A percentile compares a stretch with the other conserved stretches of the same genome.
Conservation (phyloP, 2,888 invertebrate genomes). For the Eupithecia tripunctaria region DNA sequence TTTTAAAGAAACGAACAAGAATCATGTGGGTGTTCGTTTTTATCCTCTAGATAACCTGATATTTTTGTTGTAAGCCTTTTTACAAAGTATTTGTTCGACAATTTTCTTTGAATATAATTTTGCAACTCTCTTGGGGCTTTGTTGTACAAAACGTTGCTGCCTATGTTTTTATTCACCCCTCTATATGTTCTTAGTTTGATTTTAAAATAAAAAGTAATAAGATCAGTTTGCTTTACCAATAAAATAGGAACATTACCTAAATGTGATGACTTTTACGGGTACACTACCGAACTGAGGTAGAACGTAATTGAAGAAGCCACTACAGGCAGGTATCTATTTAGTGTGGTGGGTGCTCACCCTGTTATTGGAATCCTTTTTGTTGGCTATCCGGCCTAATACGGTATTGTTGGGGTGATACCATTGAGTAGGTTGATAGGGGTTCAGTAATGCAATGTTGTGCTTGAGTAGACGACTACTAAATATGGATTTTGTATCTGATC, state of each 20-base stretch:
- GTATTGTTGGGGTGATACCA: neutral
- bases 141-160: too few relatives aligned
- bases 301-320: neutral
- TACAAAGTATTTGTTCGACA: too few relatives aligned
- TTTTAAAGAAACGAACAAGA: too few relatives aligned
- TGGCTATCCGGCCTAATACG: conserved; percentile 4
- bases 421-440: conserved; percentile 1
- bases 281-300: neutral
- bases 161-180: too few relatives aligned
- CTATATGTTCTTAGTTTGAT: too few relatives aligned
- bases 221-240: neutral
- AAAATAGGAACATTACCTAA: neutral
- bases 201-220: neutral
- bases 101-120: too few relatives aligned
- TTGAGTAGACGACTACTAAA: neutral
- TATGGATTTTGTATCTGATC: neutral
- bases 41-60: too few relatives aligned
- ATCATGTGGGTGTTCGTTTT: too few relatives aligned
- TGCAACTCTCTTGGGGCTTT: too few relatives aligned
- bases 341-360: neutral
- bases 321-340: conserved; percentile 1
- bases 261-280: neutral
- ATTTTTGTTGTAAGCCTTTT: too few relatives aligned
- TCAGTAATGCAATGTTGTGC: neutral
- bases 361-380: conserved; percentile 4